These are phyloP conservation scores for Pantelozetes paolii DNA, from an alignment of 2,888 invertebrate species.

Conservation along the genomic window DNA sequence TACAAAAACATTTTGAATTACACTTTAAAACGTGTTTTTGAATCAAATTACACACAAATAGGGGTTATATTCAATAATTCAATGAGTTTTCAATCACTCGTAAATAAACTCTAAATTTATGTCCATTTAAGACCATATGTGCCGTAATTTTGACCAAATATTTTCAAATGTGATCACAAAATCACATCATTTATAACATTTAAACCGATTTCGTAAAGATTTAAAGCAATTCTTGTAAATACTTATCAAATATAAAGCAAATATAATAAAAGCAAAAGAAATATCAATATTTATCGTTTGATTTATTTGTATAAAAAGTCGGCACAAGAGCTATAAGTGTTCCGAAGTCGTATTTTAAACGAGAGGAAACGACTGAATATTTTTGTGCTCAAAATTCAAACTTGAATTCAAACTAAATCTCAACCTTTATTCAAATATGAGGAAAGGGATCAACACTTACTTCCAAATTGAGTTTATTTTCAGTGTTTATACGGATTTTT, in stretches of 20 bases:
- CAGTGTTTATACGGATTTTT: neutral
- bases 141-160: neutral
- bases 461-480: neutral
- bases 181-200: neutral
- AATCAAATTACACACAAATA: too few species aligned
- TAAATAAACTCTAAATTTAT: conserved; percentile 1
- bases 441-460: neutral
- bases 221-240: too few species aligned
- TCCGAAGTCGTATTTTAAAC: neutral
- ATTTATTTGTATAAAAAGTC: conserved; percentile 3
- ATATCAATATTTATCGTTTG: conserved; percentile 14
- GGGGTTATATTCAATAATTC: too few species aligned
- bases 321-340: conserved; percentile 2
- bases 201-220: neutral
- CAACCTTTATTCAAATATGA: neutral
- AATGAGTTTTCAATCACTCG: neutral
- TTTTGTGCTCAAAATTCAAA: neutral
- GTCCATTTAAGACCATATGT: conserved; percentile 4
- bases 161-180: neutral
- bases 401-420: neutral
- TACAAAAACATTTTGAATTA: too few species aligned
- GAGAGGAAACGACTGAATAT: neutral
- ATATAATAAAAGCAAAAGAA: conserved; percentile 18
- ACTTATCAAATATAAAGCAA: conserved; percentile 3
- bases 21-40: neutral